Evolutionary conservation across 2,888 invertebrate genomes (phyloP).

Genomic region (Philopedon plagiatum): DNA sequence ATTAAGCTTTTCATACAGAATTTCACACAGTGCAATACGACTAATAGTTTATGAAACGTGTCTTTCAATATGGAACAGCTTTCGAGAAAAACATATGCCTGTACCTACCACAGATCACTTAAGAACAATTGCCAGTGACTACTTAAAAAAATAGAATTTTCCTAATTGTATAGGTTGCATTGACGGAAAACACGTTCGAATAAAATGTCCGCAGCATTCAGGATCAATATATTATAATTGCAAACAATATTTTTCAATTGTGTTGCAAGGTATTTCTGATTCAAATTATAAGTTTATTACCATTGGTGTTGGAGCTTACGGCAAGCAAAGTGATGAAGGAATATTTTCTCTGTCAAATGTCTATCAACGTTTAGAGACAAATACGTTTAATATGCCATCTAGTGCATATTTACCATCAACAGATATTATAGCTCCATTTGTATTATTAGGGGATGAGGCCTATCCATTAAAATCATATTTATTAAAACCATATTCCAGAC

Average conservation of each 20-base stretch:
- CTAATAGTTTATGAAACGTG: no score
- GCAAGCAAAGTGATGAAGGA: conserved; percentile 56
- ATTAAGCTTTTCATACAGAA: no score
- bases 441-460: background rate
- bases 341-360: conserved; percentile 50
- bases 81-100: no score
- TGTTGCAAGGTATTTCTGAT: conserved; percentile 48
- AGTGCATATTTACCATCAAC: conserved; percentile 45
- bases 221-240: conserved; percentile 51
- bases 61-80: no score
- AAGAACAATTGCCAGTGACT: background rate
- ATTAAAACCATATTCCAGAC: background rate
- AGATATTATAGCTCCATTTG: conserved; percentile 15
- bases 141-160: conserved; percentile 34
- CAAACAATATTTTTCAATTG: conserved; percentile 49
- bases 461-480: no score
- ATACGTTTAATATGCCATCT: conserved; percentile 46
- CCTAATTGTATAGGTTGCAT: conserved; percentile 36
- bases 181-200: conserved; percentile 47
- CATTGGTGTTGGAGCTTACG: conserved; percentile 53
- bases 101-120: no score
- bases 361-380: conserved; percentile 33
- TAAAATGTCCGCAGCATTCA: conserved; percentile 43
- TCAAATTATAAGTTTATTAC: conserved; percentile 45
- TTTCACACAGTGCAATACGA: no score